These are phyloP conservation scores for Ambastaia sidthimunki DNA, from an alignment of 2,797 vertebrate genomes.

Conservation along the genomic window DNA sequence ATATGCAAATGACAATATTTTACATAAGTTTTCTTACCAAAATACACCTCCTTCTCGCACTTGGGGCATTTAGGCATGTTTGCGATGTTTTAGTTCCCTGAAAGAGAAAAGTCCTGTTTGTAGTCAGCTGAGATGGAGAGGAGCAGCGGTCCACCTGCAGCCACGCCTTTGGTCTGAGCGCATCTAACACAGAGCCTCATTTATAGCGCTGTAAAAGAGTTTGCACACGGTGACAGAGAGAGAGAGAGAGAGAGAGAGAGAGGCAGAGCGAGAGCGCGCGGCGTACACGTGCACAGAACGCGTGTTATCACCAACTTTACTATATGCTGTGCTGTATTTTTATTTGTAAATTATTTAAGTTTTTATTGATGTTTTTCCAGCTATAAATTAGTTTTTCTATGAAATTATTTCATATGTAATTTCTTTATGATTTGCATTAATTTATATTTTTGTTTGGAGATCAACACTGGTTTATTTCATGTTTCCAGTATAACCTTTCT, in stretches of 20 bases:
- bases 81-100: slow-evolving; percentile 49
- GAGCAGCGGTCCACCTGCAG: slow-evolving; percentile 65
- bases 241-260: background rate
- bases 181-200: slow-evolving; percentile 57
- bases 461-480: no score
- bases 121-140: slow-evolving; percentile 40
- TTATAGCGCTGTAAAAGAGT: slow-evolving; percentile 71
- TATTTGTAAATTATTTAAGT: no score
- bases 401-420: no score
- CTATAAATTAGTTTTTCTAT: no score
- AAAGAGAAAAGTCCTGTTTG: slow-evolving; percentile 36
- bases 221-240: slow-evolving; percentile 25
- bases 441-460: no score
- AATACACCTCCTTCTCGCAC: slow-evolving; percentile 93
- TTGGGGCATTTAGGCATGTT: slow-evolving; percentile 95
- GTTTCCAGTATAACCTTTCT: no score
- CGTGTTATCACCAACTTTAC: no score
- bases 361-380: no score
- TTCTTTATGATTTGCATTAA: no score
- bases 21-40: slow-evolving; percentile 82
- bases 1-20: background rate
- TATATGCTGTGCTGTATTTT: no score
- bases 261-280: background rate
- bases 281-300: background rate
- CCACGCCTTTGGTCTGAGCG: slow-evolving; percentile 65